Percentiles rank a stretch among this genome's conserved stretches.
Conservation (phyloP, 2,888 invertebrate genomes). For the Pristionchus exspectatus region DNA sequence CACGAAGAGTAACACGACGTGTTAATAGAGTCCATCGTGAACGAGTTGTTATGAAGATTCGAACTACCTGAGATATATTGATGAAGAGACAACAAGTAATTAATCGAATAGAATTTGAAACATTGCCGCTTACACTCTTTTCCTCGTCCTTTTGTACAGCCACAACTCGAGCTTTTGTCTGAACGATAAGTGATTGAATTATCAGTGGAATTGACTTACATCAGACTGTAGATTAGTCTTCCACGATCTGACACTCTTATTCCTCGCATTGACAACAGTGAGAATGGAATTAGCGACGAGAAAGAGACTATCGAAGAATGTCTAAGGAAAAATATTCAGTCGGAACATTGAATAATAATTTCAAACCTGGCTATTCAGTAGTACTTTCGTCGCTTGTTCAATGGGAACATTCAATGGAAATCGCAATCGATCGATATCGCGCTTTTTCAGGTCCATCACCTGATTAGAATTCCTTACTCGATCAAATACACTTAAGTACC, state of each 20-base stretch:
- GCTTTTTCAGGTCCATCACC: conserved; percentile 16
- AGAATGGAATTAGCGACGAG: conserved; percentile 29
- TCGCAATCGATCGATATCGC: conserved; percentile 41
- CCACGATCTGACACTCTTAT: conserved; percentile 10
- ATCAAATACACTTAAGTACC: not conserved
- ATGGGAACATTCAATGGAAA: conserved; percentile 32
- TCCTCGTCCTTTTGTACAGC: conserved; percentile 33
- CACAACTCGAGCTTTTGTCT: conserved; percentile 10
- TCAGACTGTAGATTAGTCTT: not conserved
- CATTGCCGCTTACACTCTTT: not conserved
- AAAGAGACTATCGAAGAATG: conserved; percentile 38
- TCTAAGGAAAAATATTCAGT: not conserved
- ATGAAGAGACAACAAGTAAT: not conserved
- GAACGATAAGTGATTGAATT: not conserved
- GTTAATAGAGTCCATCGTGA: conserved; percentile 15
- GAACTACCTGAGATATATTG: conserved; percentile 9
- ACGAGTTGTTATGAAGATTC: conserved; percentile 22
- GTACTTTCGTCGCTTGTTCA: conserved; percentile 12
- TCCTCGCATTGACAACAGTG: conserved; percentile 33
- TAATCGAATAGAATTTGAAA: not conserved
- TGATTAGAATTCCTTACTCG: not conserved
- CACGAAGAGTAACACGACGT: not conserved
- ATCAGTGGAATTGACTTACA: not conserved
- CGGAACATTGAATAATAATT: not conserved
- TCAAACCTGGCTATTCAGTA: conserved; percentile 1